Evolutionary conservation across 2,888 invertebrate genomes (phyloP), one percentile per base, ranked within the genome.

Genomic region (Tipula vernalis): DNA sequence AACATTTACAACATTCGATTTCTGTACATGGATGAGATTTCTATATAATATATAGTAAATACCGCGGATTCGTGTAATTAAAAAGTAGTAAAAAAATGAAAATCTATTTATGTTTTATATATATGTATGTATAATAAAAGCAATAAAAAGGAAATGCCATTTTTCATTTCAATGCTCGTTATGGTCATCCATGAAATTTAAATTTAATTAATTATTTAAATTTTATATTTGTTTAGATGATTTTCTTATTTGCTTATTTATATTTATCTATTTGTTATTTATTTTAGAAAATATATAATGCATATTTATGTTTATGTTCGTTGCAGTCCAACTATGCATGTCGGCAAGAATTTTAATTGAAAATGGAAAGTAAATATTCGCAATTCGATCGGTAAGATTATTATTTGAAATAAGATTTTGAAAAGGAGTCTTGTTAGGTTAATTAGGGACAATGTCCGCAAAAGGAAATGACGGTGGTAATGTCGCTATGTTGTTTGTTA

Each of bases 141-240:
- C 28, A 71, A 71, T 71, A 71, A 71, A 71, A 71, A 71, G 71
- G 71, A 71, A 71, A 71, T 71, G 71, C 71, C 71, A 71, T 28
- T 51, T 51, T 51, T 51, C 51, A 51, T 51, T 71, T 71, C 71
- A 71, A 71, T 71, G 71, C 71, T 71, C 71, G 71, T 71, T 71
- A 71, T 71, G 71, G 71, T 71, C 71, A 71, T 71, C 71, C 71
- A 71, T 71, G 71, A 71, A 71, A 71, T 71, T 71, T 71, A 71
- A 71, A 71, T 71, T 71, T 71, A 71, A 71, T 71, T 71, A 71
- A 71, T 71, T 71, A 71, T 71, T 71, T 71, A 71, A 71, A 71
- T 71, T 71, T 71, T 6, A 71, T 71, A 71, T 71, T 28, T 71
- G 71, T 28, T 71, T 71, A 71, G 71, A 71, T 71, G 71, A 71